These are phyloP conservation scores for Allygus modestus DNA, from an alignment of 2,888 invertebrate species.

Conservation along the genomic window DNA sequence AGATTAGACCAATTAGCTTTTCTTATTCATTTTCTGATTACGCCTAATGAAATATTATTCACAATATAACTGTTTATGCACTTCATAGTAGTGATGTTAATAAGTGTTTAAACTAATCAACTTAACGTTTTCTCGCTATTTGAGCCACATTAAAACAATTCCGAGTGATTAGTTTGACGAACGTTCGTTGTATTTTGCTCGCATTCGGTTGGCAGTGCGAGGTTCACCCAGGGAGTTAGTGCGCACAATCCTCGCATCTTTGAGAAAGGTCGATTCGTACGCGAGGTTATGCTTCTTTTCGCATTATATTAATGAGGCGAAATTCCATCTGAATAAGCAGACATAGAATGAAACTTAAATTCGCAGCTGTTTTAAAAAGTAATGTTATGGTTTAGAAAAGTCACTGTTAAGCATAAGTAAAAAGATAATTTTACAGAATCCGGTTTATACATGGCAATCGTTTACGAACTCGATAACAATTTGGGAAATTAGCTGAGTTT, in stretches of 20 bases:
- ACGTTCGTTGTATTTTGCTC: neutral
- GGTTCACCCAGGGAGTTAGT: neutral
- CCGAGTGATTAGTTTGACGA: neutral
- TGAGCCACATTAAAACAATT: neutral
- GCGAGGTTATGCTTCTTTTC: slow-evolving; percentile 37
- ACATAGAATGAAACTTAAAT: too few species aligned
- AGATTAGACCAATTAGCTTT: neutral
- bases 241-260: slow-evolving; percentile 28
- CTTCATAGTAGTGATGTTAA: neutral
- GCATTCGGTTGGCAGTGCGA: neutral
- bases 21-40: neutral
- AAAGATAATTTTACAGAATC: too few species aligned
- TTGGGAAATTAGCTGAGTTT: too few species aligned
- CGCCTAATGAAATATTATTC: neutral
- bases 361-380: too few species aligned
- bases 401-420: too few species aligned
- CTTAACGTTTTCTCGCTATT: neutral
- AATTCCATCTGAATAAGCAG: too few species aligned
- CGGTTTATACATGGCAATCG: too few species aligned
- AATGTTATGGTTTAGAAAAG: too few species aligned
- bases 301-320: neutral
- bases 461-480: too few species aligned
- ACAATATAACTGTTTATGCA: neutral
- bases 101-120: neutral
- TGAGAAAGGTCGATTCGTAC: slow-evolving; percentile 42